A percentile compares a stretch with the other conserved stretches of the same genome.
These are phyloP conservation scores for Parthenolecanium corni DNA, from an alignment of 2,888 invertebrate genomes.

Conservation along the genomic window DNA sequence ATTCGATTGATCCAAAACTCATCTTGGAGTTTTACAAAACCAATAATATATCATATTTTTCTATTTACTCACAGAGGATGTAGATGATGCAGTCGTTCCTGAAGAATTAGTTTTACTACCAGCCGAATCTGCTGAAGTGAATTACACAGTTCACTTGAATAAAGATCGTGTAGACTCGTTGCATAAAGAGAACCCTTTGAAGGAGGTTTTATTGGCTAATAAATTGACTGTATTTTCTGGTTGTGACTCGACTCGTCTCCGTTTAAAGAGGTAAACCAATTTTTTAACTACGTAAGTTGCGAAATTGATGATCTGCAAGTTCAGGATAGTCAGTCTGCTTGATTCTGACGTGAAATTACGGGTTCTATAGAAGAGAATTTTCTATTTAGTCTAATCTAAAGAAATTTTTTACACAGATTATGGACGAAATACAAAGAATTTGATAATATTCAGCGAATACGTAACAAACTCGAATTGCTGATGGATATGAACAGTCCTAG, in stretches of 20 bases:
- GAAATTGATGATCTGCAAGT: too few relatives aligned
- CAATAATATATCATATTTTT: too few relatives aligned
- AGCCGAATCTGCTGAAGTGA: conserved; percentile 12
- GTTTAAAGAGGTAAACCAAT: conserved; percentile 11
- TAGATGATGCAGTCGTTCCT: conserved; percentile 12
- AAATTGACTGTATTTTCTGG: conserved; percentile 18
- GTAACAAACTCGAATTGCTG: conserved; percentile 14
- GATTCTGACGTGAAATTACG: neutral
- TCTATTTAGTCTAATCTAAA: too few relatives aligned
- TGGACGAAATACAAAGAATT: conserved; percentile 8
- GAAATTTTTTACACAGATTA: neutral
- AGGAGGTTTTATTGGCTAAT: conserved; percentile 14
- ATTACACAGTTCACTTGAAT: conserved; percentile 9
- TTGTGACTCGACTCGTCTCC: conserved; percentile 6
- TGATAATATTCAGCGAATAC: conserved; percentile 13
- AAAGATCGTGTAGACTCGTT: conserved; percentile 16
- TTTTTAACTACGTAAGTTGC: neutral
- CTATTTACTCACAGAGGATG: conserved; percentile 6
- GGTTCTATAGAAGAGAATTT: too few relatives aligned
- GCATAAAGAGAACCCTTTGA: conserved; percentile 12
- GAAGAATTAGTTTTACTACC: conserved; percentile 19
- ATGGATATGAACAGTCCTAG: conserved; percentile 9
- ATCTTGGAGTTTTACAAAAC: too few relatives aligned
- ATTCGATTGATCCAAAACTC: too few relatives aligned
- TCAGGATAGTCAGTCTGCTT: too few relatives aligned